phyloP scores from a whole-genome alignment of 2,888 invertebrate genomes.

The Chydorus sphaericus region DNA sequence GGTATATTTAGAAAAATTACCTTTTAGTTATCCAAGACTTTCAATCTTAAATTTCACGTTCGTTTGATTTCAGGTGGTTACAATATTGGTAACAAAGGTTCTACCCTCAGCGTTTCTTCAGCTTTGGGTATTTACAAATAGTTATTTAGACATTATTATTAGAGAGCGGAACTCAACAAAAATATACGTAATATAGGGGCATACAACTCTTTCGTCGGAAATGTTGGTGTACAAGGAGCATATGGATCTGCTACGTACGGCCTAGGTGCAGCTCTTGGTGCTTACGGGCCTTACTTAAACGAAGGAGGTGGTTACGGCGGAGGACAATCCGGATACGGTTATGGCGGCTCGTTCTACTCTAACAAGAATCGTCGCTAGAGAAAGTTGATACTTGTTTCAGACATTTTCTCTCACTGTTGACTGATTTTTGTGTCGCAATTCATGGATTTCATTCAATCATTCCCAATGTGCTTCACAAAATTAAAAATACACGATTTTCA shows the following conservation, averaged over 20 bases:
- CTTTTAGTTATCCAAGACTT: too few species aligned
- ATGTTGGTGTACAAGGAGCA: constrained; percentile 7
- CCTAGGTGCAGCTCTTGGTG: constrained; percentile 3
- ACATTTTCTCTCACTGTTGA: too few species aligned
- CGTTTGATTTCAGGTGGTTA: constrained; percentile 9
- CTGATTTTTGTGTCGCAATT: too few species aligned
- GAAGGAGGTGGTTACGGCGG: not conserved
- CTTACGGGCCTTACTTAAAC: constrained; percentile 5
- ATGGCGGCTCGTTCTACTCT: constrained; percentile 1
- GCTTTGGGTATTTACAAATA: not conserved
- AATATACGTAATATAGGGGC: not conserved
- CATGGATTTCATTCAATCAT: too few species aligned
- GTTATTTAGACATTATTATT: not conserved
- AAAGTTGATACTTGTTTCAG: too few species aligned
- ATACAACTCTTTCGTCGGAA: constrained; percentile 1
- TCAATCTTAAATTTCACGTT: too few species aligned
- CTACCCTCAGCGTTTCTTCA: constrained; percentile 5
- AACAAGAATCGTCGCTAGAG: not conserved
- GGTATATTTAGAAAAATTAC: too few species aligned
- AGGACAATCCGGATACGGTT: not conserved
- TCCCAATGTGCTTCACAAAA: too few species aligned
- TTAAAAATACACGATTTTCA: too few species aligned
- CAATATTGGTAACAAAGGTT: constrained; percentile 12
- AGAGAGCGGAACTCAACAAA: too few species aligned
- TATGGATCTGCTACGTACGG: constrained; percentile 2